Conservation (phyloP, 2,888 invertebrate species). For the Choreutis nemorana region DNA sequence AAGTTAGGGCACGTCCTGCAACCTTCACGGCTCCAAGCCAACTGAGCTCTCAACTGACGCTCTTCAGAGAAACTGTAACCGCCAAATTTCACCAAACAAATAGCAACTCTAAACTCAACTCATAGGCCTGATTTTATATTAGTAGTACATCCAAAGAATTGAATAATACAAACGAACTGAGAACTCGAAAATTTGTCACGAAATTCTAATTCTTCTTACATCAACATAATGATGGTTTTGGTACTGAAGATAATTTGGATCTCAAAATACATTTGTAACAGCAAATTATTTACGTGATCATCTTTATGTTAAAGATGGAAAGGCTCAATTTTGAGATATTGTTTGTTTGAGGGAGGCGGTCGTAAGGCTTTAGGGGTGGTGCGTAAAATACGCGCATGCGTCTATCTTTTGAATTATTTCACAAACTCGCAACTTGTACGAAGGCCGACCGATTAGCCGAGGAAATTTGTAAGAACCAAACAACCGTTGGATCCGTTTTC, state of each 20-base stretch:
- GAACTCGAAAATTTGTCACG: slow-evolving; percentile 38
- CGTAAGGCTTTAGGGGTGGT: slow-evolving; percentile 63
- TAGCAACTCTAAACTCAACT: slow-evolving; percentile 19
- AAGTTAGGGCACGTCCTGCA: slow-evolving; percentile 24
- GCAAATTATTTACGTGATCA: slow-evolving; percentile 22
- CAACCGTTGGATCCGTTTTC: too few relatives aligned
- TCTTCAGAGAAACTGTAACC: slow-evolving; percentile 21
- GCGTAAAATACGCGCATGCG: slow-evolving; percentile 62
- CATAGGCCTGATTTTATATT: slow-evolving; percentile 21
- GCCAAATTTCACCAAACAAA: slow-evolving; percentile 16
- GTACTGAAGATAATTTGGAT: slow-evolving; percentile 44
- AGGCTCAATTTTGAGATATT: slow-evolving; percentile 48
- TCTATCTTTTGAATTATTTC: slow-evolving; percentile 39
- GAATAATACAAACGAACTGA: slow-evolving; percentile 21
- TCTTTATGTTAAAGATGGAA: slow-evolving; percentile 35
- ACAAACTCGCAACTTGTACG: slow-evolving; percentile 37
- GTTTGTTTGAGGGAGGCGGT: slow-evolving; percentile 49
- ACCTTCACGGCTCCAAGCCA: slow-evolving; percentile 42
- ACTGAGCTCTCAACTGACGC: slow-evolving; percentile 44
- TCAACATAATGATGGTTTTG: slow-evolving; percentile 59
- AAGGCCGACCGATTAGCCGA: slow-evolving; percentile 22
- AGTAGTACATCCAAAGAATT: slow-evolving; percentile 8
- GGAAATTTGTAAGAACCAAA: too few relatives aligned
- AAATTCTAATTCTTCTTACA: slow-evolving; percentile 56
- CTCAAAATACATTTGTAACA: slow-evolving; percentile 39